A percentile compares a stretch with the other conserved stretches of the same genome.
These are phyloP conservation scores for Seriola quinqueradiata DNA, from an alignment of 2,113 vertebrate species.

Conservation along the genomic window DNA sequence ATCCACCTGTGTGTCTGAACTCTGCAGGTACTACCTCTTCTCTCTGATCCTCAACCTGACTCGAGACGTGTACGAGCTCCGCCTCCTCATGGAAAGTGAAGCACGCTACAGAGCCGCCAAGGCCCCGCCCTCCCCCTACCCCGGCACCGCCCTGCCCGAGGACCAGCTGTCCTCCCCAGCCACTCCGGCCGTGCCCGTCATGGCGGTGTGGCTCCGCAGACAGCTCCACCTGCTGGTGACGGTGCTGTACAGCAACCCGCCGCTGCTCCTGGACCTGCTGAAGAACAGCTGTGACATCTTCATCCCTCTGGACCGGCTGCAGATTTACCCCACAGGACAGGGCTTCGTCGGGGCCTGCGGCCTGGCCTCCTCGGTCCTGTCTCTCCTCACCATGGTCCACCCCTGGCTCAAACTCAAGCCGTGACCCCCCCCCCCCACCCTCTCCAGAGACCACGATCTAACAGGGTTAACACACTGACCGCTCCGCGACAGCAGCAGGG, in stretches of 20 bases:
- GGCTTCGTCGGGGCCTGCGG: slow-evolving; percentile 92
- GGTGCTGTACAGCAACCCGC: slow-evolving; percentile 89
- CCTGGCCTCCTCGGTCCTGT: slow-evolving; percentile 90
- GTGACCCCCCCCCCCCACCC: slow-evolving; percentile 64
- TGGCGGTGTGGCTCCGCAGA: slow-evolving; percentile 62
- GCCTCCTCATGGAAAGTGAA: slow-evolving; percentile 87
- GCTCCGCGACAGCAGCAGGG: neutral
- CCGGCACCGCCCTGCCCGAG: neutral
- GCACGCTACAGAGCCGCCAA: slow-evolving; percentile 37
- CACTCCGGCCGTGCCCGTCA: slow-evolving; percentile 10
- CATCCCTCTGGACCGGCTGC: slow-evolving; percentile 93
- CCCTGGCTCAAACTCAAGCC: slow-evolving; percentile 97
- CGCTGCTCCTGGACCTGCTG: slow-evolving; percentile 90
- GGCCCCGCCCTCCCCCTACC: neutral
- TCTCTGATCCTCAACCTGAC: slow-evolving; percentile 93
- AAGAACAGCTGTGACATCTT: slow-evolving; percentile 92
- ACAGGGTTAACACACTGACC: neutral
- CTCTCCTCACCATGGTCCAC: slow-evolving; percentile 89
- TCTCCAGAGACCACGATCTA: neutral
- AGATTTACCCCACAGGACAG: slow-evolving; percentile 84
- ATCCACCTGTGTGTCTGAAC: neutral
- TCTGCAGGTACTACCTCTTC: slow-evolving; percentile 92
- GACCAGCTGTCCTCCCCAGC: slow-evolving; percentile 50
- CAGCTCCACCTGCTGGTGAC: slow-evolving; percentile 82
- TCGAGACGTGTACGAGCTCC: slow-evolving; percentile 91